phyloP scores from a whole-genome alignment of 2,113 vertebrate species.

The Macaca nemestrina region DNA sequence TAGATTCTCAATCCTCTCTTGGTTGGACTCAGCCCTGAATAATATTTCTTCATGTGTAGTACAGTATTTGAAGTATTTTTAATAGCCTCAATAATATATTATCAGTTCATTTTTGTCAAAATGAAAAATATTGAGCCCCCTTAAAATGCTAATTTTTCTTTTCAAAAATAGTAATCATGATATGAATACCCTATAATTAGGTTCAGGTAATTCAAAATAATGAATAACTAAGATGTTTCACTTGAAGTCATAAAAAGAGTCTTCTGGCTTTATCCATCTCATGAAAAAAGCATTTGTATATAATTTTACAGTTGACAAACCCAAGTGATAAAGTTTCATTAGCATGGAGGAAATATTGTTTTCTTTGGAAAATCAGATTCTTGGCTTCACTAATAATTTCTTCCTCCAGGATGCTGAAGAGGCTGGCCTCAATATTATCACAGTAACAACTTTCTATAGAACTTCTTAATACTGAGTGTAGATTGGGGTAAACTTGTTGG shows the following conservation, averaged over 20 bases:
- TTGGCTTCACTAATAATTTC: neutral
- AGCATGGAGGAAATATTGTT: neutral
- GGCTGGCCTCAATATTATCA: neutral
- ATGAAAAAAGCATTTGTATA: neutral
- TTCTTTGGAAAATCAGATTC: neutral
- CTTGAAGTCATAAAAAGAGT: neutral
- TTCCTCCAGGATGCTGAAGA: neutral
- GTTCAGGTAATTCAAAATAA: neutral
- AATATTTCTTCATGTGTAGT: neutral
- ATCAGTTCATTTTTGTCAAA: neutral
- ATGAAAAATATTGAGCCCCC: neutral
- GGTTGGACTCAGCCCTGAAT: neutral
- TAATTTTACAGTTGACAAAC: neutral
- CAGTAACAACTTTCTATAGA: neutral
- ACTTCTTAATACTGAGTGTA: neutral
- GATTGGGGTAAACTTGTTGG: neutral
- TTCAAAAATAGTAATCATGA: neutral
- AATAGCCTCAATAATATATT: neutral
- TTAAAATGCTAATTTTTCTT: neutral
- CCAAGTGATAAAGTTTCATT: neutral
- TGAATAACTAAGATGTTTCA: neutral
- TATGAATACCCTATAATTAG: neutral
- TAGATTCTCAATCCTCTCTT: neutral
- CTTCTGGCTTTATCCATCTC: neutral
- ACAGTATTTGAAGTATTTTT: neutral